These are phyloP conservation scores for Saimiri boliviensis DNA, from an alignment of 2,113 vertebrate species.

Conservation along the genomic window DNA sequence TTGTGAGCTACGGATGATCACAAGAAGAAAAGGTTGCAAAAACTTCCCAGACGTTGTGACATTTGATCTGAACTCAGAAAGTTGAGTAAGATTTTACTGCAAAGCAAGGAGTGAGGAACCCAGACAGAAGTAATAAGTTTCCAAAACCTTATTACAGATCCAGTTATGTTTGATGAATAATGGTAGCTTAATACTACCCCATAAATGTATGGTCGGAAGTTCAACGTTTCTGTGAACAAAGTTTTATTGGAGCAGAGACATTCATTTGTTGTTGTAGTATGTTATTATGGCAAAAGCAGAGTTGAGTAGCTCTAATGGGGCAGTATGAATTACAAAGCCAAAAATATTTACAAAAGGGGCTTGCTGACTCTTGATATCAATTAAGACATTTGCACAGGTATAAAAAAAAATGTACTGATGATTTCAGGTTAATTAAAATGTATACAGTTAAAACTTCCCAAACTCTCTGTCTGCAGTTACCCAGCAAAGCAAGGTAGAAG, in stretches of 20 bases:
- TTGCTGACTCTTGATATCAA: neutral
- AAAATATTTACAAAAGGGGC: neutral
- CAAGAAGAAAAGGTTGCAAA: neutral
- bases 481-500: neutral
- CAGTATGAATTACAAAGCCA: neutral
- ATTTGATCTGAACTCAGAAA: neutral
- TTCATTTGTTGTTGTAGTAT: neutral
- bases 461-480: neutral
- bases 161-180: neutral
- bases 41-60: neutral
- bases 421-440: neutral
- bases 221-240: neutral
- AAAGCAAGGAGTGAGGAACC: neutral
- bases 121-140: neutral
- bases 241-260: neutral
- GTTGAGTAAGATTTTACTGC: neutral
- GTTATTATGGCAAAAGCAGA: neutral
- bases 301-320: neutral
- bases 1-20: neutral
- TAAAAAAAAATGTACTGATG: neutral
- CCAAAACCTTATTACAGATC: neutral
- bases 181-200: neutral
- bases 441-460: neutral
- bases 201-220: neutral
- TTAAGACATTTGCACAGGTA: neutral